A percentile compares a stretch with the other conserved stretches of the same genome.
Conservation (phyloP, 2,888 invertebrate genomes). For the Mylabris sibirica region DNA sequence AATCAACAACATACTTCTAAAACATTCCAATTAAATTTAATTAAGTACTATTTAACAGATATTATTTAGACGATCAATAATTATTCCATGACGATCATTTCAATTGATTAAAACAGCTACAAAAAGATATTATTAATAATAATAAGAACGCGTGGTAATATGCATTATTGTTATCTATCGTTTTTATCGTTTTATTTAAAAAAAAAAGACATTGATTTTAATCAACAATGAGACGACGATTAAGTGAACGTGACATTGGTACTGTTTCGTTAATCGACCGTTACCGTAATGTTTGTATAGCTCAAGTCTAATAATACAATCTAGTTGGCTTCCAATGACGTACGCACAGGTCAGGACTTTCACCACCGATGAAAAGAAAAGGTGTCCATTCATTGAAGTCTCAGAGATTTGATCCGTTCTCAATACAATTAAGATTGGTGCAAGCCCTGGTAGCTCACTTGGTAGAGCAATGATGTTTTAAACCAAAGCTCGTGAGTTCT, state of each 20-base stretch:
- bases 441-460: too few species aligned
- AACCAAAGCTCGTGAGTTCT: too few species aligned
- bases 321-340: not conserved
- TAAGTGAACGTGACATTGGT: not conserved
- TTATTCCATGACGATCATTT: not conserved
- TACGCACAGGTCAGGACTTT: not conserved
- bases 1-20: not conserved
- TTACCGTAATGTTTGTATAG: not conserved
- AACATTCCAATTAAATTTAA: not conserved
- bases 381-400: not conserved
- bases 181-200: not conserved
- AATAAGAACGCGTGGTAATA: not conserved
- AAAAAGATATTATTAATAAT: too few species aligned
- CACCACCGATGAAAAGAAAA: not conserved
- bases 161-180: not conserved
- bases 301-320: slow-evolving; percentile 5
- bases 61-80: slow-evolving; percentile 6
- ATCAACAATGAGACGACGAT: not conserved
- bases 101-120: not conserved
- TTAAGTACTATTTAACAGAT: not conserved
- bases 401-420: too few species aligned
- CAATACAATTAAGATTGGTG: too few species aligned
- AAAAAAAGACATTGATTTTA: not conserved
- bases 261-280: not conserved
- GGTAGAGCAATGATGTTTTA: too few species aligned